phyloP scores from a whole-genome alignment of 1,140 invertebrate species.

The Pogonomyrmex barbatus region DNA sequence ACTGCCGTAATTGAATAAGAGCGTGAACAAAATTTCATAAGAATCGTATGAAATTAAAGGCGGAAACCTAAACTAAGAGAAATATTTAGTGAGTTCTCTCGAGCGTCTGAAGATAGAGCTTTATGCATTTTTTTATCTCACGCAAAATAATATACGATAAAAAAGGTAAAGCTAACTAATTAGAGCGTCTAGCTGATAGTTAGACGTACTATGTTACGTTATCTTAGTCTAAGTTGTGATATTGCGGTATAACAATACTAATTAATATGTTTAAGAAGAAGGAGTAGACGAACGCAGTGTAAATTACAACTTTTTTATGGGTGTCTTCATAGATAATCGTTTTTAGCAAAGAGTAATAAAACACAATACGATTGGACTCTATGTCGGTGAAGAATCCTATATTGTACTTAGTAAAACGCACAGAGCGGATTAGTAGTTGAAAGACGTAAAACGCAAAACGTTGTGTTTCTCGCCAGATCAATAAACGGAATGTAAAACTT shows the following conservation, averaged over 20 bases:
- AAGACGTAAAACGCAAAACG: background rate
- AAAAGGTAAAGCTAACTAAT: constrained; percentile 34
- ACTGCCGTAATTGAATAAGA: constrained; percentile 50
- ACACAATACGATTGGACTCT: background rate
- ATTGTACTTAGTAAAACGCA: background rate
- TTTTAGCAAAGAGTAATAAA: constrained; percentile 1
- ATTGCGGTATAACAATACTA: constrained; percentile 10
- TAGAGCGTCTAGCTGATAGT: constrained; percentile 3
- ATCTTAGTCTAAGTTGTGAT: constrained; percentile 43
- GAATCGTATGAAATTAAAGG: background rate
- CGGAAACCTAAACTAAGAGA: constrained; percentile 3
- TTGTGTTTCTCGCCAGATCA: background rate
- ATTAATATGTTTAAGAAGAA: constrained; percentile 5
- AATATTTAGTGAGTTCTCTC: constrained; percentile 16
- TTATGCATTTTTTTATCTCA: constrained; percentile 7
- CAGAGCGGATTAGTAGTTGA: background rate
- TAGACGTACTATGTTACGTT: constrained; percentile 9
- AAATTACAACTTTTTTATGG: constrained; percentile 37
- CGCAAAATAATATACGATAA: constrained; percentile 53
- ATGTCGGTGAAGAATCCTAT: background rate
- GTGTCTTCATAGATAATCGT: background rate
- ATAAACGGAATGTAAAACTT: background rate
- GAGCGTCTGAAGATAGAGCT: constrained; percentile 4
- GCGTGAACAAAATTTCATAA: constrained; percentile 17
- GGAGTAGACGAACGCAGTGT: background rate